phyloP scores from a whole-genome alignment of 2,797 vertebrate species.

The Merluccius polli region DNA sequence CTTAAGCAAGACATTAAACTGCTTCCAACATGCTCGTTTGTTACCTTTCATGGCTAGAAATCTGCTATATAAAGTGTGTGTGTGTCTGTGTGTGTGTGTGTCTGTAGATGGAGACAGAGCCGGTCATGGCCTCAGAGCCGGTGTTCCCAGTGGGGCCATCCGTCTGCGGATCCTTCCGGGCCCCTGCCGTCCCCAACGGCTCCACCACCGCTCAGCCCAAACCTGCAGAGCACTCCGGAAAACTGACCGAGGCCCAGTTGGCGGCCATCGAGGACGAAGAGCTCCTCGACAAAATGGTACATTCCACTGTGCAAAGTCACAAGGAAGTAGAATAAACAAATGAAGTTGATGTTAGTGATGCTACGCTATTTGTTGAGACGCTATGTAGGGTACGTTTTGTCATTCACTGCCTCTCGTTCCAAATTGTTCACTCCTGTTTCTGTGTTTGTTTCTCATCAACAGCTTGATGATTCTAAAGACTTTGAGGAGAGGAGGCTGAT shows the following conservation, averaged over 20 bases:
- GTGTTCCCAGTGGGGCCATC: slow-evolving; percentile 59
- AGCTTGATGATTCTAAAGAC: slow-evolving; percentile 89
- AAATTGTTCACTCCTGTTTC: slow-evolving; percentile 28
- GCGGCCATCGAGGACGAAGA: slow-evolving; percentile 88
- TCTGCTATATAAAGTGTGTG: not conserved
- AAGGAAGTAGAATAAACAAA: not conserved
- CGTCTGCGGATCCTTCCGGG: slow-evolving; percentile 40
- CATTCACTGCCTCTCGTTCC: not conserved
- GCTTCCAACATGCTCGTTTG: not conserved
- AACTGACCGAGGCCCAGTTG: slow-evolving; percentile 79
- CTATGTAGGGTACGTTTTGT: not conserved
- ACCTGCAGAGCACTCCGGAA: slow-evolving; percentile 56
- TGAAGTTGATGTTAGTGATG: not conserved
- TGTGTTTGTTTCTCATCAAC: slow-evolving; percentile 25
- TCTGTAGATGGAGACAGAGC: slow-evolving; percentile 80
- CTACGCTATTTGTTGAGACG: not conserved
- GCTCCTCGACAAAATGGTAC: slow-evolving; percentile 94
- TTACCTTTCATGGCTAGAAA: not conserved
- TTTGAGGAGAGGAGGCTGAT: slow-evolving; percentile 94
- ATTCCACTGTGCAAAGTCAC: not conserved
- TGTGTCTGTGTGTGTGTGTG: slow-evolving; percentile 14
- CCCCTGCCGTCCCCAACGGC: slow-evolving; percentile 71
- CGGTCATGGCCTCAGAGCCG: slow-evolving; percentile 55
- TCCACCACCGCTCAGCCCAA: slow-evolving; percentile 64
- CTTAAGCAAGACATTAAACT: not conserved